Base-by-base conservation (phyloP, 2,113 vertebrate species). In the Dascyllus trimaculatus region DNA sequence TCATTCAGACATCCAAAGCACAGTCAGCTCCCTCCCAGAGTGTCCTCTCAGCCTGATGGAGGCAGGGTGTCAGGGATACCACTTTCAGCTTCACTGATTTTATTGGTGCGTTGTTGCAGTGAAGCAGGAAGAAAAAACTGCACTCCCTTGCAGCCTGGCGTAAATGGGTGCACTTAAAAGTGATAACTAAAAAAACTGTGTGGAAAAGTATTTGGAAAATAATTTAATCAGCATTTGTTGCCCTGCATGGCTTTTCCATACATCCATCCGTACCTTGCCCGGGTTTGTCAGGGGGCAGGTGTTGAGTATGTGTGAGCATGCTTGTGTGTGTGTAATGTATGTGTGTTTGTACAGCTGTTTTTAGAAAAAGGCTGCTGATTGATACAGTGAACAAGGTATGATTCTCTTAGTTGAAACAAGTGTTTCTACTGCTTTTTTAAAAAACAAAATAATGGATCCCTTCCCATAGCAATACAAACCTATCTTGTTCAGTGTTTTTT, bases 311-410 rank as follows among this genome's bases (percentile, higher is more conserved):
- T 72, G 69, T 67, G 82, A 58, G 71, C 54, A 53, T 72, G 54
- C 22, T 26, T 71, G 70, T 21, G 71, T 69, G 62, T 75, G 40
- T 80, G 61, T 81, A 35, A n/a, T 81, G 73, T 72, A 19, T 46
- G 58, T 80, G 70, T 75, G 43, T 75, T 22, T 60, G 58, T 79
- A 64, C 11, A 67, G 29, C 21, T 88, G 48, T 78, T 89, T 92
- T 85, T 82, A 85, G 81, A 90, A 66, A 76, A 90, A 77, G 74
- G 88, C 88, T 91, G 85, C 88, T 92, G 85, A 88, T 88, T 81
- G 88, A 87, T 86, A 46, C 45, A 75, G 46, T 89, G 84, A 85
- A 81, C 73, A 85, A 64, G 64, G 65, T 81, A 56, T 85, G 71
- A 86, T 88, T 89, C 59, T 87, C 56, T 43, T n/a, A 70, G 57